Evolutionary conservation across 2,888 invertebrate genomes (phyloP).

Genomic region (Nomada ferruginata): DNA sequence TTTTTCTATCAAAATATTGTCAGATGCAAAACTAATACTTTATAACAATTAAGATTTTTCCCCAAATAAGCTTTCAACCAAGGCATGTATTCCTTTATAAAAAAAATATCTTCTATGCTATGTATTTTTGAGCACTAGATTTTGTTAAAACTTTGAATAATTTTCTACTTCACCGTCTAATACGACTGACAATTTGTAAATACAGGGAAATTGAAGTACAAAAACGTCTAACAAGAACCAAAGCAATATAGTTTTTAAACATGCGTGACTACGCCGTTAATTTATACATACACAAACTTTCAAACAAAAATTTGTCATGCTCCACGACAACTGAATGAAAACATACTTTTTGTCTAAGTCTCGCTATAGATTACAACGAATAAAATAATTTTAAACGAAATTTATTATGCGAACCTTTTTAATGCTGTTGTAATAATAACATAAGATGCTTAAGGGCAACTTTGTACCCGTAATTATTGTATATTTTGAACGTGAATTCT

Average conservation of each 20-base stretch:
- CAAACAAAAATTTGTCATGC: constrained; percentile 33
- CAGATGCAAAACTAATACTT: neutral
- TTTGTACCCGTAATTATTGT: constrained; percentile 19
- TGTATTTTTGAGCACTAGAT: too few relatives aligned
- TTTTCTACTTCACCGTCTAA: neutral
- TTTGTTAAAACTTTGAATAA: too few relatives aligned
- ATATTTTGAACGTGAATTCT: constrained; percentile 18
- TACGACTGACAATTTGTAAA: neutral
- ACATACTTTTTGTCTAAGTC: constrained; percentile 15
- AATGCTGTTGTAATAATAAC: neutral
- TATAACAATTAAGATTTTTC: neutral
- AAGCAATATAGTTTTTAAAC: constrained; percentile 5
- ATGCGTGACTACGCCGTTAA: constrained; percentile 41
- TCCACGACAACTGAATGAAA: constrained; percentile 4
- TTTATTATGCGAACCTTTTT: neutral
- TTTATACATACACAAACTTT: constrained; percentile 32
- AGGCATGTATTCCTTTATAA: too few relatives aligned
- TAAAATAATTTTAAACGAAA: neutral
- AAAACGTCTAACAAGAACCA: constrained; percentile 5
- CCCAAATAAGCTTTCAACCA: neutral
- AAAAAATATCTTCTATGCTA: too few relatives aligned
- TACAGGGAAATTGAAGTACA: neutral
- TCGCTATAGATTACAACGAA: constrained; percentile 2
- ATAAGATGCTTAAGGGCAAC: neutral
- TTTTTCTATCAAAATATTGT: neutral